Evolutionary conservation across 2,113 vertebrate genomes (phyloP), one percentile per base, ranked within the genome.

Genomic region (Peucedramus taeniatus): DNA sequence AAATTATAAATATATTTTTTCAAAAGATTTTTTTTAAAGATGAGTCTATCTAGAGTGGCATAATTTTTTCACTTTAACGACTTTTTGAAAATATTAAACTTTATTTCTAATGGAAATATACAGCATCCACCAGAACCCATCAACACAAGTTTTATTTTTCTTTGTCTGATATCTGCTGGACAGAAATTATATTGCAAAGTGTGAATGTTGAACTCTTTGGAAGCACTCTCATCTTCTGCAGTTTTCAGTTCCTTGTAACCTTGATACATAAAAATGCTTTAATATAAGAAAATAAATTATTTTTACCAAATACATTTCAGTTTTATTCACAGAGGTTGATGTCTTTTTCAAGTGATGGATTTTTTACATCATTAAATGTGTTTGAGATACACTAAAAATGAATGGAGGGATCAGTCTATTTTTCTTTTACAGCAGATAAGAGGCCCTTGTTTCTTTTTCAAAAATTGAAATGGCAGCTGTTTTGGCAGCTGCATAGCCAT

Each of bases 401-500:
- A 94, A 89, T 94, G 45, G 70, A 94, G 78, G 61, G 68, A 88
- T 79, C 13, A 14, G 91, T 78, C 86, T 92, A 57, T 82, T 97
- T 97, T 96, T 95, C 85, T 87, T 84, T 56, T 40, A 71, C 16
- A 65, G 77, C 64, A 91, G 88, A 97, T 97, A 96, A 95, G 91
- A 96, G 77, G 57, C 76, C 85, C 27, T 96, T 89, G 61, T 95
- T 98, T 96, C 71, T 57, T 91, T 93, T 89, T 76, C 87, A 89
- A 95, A 93, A 94, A 91, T 35, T 82, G 68, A 96, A 97, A 96
- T 97, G 89, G 83, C 75, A 87, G 89, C 86, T 96, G 91, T 96
- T 97, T 97, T 94, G 96, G 83, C 91, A 97, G 82, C 90, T 97
- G 83, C 83, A 95, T 80, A 93, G 69, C 66, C 88, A 83, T 77